phyloP scores from a whole-genome alignment of 2,113 vertebrate species.

The Gavia stellata region DNA sequence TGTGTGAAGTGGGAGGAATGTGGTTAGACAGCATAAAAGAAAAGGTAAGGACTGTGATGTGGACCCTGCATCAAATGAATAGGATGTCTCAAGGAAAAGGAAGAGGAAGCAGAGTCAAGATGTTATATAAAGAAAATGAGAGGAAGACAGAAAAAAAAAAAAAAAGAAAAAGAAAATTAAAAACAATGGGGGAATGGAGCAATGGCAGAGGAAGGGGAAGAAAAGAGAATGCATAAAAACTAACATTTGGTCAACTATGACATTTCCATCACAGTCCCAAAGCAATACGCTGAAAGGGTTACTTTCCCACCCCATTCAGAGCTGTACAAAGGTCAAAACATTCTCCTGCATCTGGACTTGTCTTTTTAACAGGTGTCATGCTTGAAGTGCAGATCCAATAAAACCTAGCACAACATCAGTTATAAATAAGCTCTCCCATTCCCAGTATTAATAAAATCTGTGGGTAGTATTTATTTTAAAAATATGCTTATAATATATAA shows the following conservation, averaged over 20 bases:
- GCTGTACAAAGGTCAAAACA: background rate
- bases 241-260: background rate
- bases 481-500: background rate
- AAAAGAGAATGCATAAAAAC: background rate
- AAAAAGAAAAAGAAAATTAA: rapidly evolving
- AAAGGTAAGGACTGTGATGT: background rate
- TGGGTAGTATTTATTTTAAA: background rate
- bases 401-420: background rate
- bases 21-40: background rate
- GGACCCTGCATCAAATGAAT: background rate
- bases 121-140: background rate
- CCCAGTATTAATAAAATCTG: constrained; percentile 12
- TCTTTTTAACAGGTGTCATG: constrained; percentile 3
- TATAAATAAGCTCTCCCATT: background rate
- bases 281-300: background rate
- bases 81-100: background rate
- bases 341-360: background rate
- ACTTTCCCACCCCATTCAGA: background rate
- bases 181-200: background rate
- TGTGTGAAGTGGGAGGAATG: background rate
- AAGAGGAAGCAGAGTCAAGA: background rate
- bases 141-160: background rate
- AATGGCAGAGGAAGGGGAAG: background rate
- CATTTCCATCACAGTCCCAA: background rate
- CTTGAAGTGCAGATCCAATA: background rate